Evolutionary conservation across 2,113 vertebrate species (phyloP), one percentile per base, ranked within the genome.

Genomic region (Dendrocopos noguchii): DNA sequence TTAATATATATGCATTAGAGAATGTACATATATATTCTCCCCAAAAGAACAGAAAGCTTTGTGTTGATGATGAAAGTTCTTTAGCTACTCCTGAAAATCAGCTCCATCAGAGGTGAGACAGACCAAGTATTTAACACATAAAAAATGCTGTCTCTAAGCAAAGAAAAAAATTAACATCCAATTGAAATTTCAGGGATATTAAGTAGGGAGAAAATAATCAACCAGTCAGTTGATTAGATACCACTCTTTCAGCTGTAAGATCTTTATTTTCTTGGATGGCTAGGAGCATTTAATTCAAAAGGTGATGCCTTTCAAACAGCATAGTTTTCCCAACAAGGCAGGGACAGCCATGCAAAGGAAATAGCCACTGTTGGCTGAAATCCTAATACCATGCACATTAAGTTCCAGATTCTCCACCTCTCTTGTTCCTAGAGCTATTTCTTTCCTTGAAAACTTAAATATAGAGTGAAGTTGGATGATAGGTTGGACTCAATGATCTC

Each of bases 31-130:
- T 47, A 22, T 50, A 50, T 77, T 59, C 52, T 80, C 92, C 39
- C 29, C 21, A 46, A 66, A 90, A 72, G 22, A 81, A 20, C 44
- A 67, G 25, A 63, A 73, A 82, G 12, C 15, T 91, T 60, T 71
- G 36, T 63, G 29, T 36, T 79, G 66, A 61, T 1, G 7, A 84
- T 55, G 19, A 20, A 75, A 84, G 59, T 84, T 90, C 57, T 87
- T 76, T 15, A 80, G 20, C 47, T 79, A 1, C 42, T 66, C 28
- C 70, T 73, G 46, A 90, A 94, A 95, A 90, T 84, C 80, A 92
- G 18, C 42, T 59, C 44, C 46, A 73, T 73, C 88, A 76, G 80
- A 79, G 14, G 59, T 88, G 83, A 93, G 94, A 88, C 46, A 90
- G 63, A 92, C 22, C 24, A 93, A 92, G 46, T 33, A 65, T 56